Percentiles rank a stretch among this genome's conserved stretches.
Conservation (phyloP, 2,888 invertebrate species). For the Chaetogeoica ovagalla region DNA sequence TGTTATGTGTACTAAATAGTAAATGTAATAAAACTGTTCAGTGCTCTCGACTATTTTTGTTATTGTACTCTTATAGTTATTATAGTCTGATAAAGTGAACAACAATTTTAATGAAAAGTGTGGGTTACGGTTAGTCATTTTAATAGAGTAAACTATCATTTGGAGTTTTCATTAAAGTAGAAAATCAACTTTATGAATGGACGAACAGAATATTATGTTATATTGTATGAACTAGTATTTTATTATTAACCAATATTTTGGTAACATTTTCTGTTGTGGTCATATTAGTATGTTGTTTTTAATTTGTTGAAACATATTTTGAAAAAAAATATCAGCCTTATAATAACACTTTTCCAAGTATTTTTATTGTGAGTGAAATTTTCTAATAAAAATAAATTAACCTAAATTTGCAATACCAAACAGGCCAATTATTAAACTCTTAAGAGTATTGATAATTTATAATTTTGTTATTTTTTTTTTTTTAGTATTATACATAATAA, state of each 20-base stretch:
- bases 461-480: constrained; percentile 23
- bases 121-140: constrained; percentile 19
- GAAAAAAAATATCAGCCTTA: too few species aligned
- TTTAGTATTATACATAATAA: constrained; percentile 5
- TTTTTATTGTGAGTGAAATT: background rate
- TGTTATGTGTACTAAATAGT: constrained; percentile 10
- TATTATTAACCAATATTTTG: too few species aligned
- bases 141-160: background rate
- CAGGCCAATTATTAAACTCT: background rate
- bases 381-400: background rate
- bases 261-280: too few species aligned
- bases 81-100: constrained; percentile 1
- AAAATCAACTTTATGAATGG: constrained; percentile 11
- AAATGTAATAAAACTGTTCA: constrained; percentile 12
- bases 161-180: background rate
- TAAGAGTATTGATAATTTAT: background rate
- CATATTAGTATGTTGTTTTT: background rate
- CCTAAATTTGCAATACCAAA: background rate
- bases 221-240: too few species aligned
- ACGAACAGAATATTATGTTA: constrained; percentile 8
- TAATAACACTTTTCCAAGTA: too few species aligned
- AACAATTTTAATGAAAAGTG: background rate
- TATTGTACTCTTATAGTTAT: constrained; percentile 13
- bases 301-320: background rate
- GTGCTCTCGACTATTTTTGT: constrained; percentile 19